phyloP scores from a whole-genome alignment of 2,888 invertebrate genomes.

The Sphaerolaimus hirsutus region DNA sequence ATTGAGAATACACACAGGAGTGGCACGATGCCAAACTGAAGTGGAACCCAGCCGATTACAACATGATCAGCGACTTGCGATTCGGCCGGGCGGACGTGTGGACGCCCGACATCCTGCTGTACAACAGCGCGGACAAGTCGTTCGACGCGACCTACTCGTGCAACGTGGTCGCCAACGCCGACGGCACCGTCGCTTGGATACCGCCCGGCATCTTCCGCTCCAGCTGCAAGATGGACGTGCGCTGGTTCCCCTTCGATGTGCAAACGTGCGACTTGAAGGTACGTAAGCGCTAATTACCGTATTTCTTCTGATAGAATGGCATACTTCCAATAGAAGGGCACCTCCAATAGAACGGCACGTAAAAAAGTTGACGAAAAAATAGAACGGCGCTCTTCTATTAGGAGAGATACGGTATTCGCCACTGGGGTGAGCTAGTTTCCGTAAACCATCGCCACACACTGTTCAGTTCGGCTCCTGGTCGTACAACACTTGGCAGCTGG shows the following conservation, averaged over 20 bases:
- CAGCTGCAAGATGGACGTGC: neutral
- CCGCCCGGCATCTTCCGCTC: slow-evolving; percentile 14
- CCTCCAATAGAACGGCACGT: too few relatives aligned
- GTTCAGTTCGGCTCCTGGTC: slow-evolving; percentile 2
- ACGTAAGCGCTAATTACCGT: neutral
- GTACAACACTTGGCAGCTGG: neutral
- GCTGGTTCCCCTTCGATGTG: neutral
- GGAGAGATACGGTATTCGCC: too few relatives aligned
- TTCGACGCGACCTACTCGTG: slow-evolving; percentile 19
- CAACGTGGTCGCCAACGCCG: slow-evolving; percentile 14
- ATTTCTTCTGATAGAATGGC: too few relatives aligned
- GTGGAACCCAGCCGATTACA: slow-evolving; percentile 16
- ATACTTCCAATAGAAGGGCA: too few relatives aligned
- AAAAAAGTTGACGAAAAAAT: too few relatives aligned
- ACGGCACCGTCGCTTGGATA: slow-evolving; percentile 16
- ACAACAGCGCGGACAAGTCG: slow-evolving; percentile 18
- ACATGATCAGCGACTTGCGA: slow-evolving; percentile 13
- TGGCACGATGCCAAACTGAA: slow-evolving; percentile 19
- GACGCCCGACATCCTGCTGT: slow-evolving; percentile 16
- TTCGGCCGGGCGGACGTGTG: slow-evolving; percentile 14
- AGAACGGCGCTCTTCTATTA: too few relatives aligned
- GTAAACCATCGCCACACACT: too few relatives aligned
- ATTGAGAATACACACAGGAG: too few relatives aligned
- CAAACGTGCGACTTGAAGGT: neutral
- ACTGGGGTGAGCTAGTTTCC: too few relatives aligned